A percentile compares a stretch with the other conserved stretches of the same genome.
Evolutionary conservation across 2,888 invertebrate species (phyloP).

Genomic region (Steinernema carpocapsae): DNA sequence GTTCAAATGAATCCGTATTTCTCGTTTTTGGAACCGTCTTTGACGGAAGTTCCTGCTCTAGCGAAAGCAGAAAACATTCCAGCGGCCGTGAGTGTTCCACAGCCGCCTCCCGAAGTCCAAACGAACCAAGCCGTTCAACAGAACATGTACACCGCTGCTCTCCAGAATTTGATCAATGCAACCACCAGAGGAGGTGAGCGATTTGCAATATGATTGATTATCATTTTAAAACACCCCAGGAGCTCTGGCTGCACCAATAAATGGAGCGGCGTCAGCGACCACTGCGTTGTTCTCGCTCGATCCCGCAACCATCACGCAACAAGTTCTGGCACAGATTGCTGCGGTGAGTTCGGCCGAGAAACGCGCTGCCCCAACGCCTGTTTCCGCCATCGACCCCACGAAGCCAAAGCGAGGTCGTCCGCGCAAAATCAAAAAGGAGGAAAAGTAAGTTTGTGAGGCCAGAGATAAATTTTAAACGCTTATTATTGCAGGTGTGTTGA

Average conservation of each 20-base stretch:
- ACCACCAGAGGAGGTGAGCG: background rate
- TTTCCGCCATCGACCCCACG: slow-evolving; percentile 34
- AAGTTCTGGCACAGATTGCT: slow-evolving; percentile 26
- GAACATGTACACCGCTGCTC: background rate
- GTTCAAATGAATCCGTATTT: slow-evolving; percentile 60
- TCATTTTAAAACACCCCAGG: background rate
- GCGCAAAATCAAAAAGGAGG: slow-evolving; percentile 52
- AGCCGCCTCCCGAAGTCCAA: slow-evolving; percentile 35
- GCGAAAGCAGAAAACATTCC: too few relatives aligned
- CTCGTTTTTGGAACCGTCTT: slow-evolving; percentile 56
- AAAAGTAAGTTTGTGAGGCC: slow-evolving; percentile 51
- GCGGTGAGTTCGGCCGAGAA: background rate
- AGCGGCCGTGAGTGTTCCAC: too few relatives aligned
- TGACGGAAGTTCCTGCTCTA: slow-evolving; percentile 49
- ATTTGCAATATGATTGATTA: background rate
- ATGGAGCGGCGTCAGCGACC: slow-evolving; percentile 79
- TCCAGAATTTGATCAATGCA: background rate
- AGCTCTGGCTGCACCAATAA: background rate
- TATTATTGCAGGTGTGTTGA: slow-evolving; percentile 44
- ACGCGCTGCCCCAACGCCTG: background rate
- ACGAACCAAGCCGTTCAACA: background rate
- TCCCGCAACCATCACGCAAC: background rate
- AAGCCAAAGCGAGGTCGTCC: slow-evolving; percentile 55
- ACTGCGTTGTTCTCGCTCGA: background rate
- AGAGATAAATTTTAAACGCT: too few relatives aligned